Evolutionary conservation across 2,113 vertebrate species (phyloP), one percentile per base, ranked within the genome.

Genomic region (Dicrurus megarhynchus): DNA sequence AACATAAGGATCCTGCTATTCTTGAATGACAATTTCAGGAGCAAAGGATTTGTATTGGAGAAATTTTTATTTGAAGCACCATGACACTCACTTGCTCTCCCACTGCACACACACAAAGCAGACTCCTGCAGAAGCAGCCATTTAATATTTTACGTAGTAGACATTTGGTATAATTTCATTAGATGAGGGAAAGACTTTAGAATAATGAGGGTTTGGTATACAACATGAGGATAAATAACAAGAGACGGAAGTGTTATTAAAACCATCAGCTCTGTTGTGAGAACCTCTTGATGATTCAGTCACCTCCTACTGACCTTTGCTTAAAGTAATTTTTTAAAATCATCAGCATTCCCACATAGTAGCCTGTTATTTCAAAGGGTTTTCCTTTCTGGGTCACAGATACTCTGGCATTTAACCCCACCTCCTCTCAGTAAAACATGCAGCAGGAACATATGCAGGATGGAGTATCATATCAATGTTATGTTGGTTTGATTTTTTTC

Each of bases 301-400:
- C 46, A 32, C 19, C 13, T 86, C 44, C 60, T 95, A 63, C 81
- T 68, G 71, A 88, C 20, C 41, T 86, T 64, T 18, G 8, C 26
- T 79, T 79, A 33, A 85, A 87, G 61, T 75, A 1, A 21, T 50
- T 78, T 52, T 56, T n/a, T 1, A 6, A 53, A 70, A 44, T 44
- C 1, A 3, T 32, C 90, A 68, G n/a, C 10, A 1, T 77, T 92
- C 32, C 56, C 41, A 59, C 19, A 57, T 11, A 67, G 42, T 26
- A 70, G 35, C 67, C 49, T 60, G 14, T 33, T 75, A 42, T 87
- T 92, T 86, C 60, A 63, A 65, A 65, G n/a, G n/a, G 1, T 42
- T 89, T 94, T 80, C 21, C 53, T 88, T 93, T 95, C 75, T 93
- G 87, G 71, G 23, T 78, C 74, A 87, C 67, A 50, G 56, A 30